These are phyloP conservation scores for Drosophila recens DNA, from an alignment of 2,888 invertebrate species.

Conservation along the genomic window DNA sequence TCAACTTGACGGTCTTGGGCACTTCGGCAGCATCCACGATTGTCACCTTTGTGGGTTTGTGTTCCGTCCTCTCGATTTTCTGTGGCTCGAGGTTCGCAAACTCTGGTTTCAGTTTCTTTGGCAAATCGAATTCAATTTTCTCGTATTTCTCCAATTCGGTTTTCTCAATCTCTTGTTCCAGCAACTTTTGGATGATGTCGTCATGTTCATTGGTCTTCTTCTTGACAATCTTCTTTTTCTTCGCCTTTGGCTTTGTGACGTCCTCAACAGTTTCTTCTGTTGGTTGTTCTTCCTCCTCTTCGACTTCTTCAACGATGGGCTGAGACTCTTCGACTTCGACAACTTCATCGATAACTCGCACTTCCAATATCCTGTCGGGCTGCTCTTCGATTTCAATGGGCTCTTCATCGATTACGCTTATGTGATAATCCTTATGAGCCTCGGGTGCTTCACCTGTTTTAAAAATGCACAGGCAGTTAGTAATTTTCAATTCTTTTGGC, in stretches of 20 bases:
- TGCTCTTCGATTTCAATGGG: conserved; percentile 82
- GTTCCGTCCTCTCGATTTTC: conserved; percentile 88
- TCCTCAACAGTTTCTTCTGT: conserved; percentile 53
- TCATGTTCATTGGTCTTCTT: conserved; percentile 84
- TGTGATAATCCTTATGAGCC: conserved; percentile 85
- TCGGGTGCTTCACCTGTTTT: conserved; percentile 80
- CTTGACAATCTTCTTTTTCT: conserved; percentile 81
- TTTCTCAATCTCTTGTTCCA: conserved; percentile 84
- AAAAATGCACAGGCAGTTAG: conserved; percentile 43
- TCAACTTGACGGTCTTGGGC: conserved; percentile 89
- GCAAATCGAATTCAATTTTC: conserved; percentile 83
- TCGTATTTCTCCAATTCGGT: conserved; percentile 86
- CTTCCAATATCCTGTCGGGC: conserved; percentile 81
- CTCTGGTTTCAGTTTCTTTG: conserved; percentile 80
- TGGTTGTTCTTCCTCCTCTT: conserved; percentile 75
- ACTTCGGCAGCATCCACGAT: conserved; percentile 87
- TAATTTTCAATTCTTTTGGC: conserved; percentile 35
- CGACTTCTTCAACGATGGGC: conserved; percentile 81
- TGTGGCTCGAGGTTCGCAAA: conserved; percentile 85
- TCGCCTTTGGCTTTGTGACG: conserved; percentile 69
- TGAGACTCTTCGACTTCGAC: conserved; percentile 76
- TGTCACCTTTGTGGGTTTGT: conserved; percentile 88
- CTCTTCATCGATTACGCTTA: conserved; percentile 84
- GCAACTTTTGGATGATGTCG: conserved; percentile 81
- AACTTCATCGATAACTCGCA: conserved; percentile 79